Evolutionary conservation across 2,797 vertebrate genomes (phyloP).

Genomic region (Sebastes jordani): DNA sequence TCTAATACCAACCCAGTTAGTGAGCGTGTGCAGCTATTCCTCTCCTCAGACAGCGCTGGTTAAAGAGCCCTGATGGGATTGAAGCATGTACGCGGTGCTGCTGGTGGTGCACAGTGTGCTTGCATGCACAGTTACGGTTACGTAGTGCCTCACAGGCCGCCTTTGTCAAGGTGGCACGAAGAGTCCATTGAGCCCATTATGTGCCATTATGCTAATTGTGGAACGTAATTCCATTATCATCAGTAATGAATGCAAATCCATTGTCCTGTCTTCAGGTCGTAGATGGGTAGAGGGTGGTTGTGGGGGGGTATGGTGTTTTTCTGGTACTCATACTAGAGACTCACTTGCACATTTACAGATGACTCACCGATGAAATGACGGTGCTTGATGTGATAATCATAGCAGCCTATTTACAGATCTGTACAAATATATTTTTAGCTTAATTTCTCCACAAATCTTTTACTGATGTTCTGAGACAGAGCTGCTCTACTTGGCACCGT

Average conservation of each 20-base stretch:
- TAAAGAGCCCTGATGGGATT: neutral
- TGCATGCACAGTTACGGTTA: slow-evolving; percentile 1
- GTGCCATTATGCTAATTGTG: slow-evolving; percentile 73
- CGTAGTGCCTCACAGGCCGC: slow-evolving; percentile 41
- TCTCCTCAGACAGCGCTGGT: neutral
- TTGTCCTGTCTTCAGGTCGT: slow-evolving; percentile 39
- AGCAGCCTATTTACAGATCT: slow-evolving; percentile 18
- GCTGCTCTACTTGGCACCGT: slow-evolving; percentile 15
- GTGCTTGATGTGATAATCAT: slow-evolving; percentile 13
- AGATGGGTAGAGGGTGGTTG: neutral
- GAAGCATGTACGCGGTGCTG: neutral
- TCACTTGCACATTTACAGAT: slow-evolving; percentile 32
- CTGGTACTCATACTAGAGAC: slow-evolving; percentile 15
- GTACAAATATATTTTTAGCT: neutral
- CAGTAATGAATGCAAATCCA: slow-evolving; percentile 58
- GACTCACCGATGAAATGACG: slow-evolving; percentile 43
- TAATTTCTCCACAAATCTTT: neutral
- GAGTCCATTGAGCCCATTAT: slow-evolving; percentile 63
- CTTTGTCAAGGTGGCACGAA: slow-evolving; percentile 67
- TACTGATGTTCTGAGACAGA: neutral
- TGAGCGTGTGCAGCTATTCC: neutral
- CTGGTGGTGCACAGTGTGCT: slow-evolving; percentile 12
- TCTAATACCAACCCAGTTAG: too few relatives aligned
- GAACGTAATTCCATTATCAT: slow-evolving; percentile 61
- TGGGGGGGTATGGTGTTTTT: neutral